Conservation (phyloP, 2,113 vertebrate genomes). For the Epinephelus cyanopodus region DNA sequence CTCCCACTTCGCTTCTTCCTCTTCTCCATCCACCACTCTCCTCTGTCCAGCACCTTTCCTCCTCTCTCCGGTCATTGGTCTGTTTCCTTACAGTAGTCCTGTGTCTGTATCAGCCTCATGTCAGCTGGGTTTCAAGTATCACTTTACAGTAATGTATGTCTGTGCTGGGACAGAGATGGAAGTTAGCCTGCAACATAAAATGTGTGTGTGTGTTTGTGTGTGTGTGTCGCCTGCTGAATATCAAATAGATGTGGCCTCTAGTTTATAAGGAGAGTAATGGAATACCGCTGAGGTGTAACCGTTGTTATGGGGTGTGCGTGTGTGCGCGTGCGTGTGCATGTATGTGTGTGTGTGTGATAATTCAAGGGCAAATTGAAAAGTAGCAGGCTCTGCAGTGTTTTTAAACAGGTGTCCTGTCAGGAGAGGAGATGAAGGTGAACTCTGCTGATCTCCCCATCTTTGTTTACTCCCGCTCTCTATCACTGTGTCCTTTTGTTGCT, state of each 20-base stretch:
- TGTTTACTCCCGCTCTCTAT: not conserved
- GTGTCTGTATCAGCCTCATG: constrained; percentile 20
- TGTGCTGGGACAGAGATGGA: constrained; percentile 18
- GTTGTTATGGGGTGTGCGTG: not conserved
- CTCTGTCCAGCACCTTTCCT: not conserved
- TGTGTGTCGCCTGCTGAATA: constrained; percentile 36
- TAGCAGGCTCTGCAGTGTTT: constrained; percentile 23
- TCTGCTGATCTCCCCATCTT: constrained; percentile 26
- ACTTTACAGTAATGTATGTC: constrained; percentile 1
- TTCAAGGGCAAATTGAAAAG: constrained; percentile 64
- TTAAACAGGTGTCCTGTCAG: constrained; percentile 59
- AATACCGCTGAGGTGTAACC: constrained; percentile 6
- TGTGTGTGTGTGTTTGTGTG: constrained; percentile 36
- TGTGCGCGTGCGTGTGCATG: constrained; percentile 12
- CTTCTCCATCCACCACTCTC: not conserved
- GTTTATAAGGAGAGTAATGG: constrained; percentile 36
- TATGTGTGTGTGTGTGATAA: constrained; percentile 14
- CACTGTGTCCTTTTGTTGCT: not conserved
- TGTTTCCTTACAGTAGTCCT: constrained; percentile 14
- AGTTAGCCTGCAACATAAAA: not conserved
- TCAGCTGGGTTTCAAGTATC: constrained; percentile 31
- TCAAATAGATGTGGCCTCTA: constrained; percentile 44
- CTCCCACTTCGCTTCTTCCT: not conserved
- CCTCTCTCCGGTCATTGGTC: not conserved
- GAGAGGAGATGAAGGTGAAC: constrained; percentile 53